Percentiles rank a stretch among this genome's conserved stretches.
These are phyloP conservation scores for Diploptera punctata DNA, from an alignment of 2,888 invertebrate species.

Conservation along the genomic window DNA sequence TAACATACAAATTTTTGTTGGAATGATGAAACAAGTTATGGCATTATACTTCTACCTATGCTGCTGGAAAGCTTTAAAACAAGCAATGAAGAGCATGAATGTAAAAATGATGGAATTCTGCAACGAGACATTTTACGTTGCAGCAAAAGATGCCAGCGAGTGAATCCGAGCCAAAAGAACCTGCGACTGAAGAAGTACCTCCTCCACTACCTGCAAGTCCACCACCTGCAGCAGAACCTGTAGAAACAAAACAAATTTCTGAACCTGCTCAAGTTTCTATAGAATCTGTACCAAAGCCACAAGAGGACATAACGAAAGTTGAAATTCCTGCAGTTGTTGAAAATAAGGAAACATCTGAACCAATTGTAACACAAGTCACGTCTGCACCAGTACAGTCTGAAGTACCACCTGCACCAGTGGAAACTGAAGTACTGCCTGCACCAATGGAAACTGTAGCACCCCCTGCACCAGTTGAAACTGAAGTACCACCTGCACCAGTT, in stretches of 20 bases:
- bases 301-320: background rate
- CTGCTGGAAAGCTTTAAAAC: background rate
- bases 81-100: background rate
- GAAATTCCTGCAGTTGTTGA: background rate
- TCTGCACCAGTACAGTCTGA: background rate
- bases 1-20: too few relatives aligned
- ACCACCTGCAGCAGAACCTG: slow-evolving; percentile 23
- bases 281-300: too few relatives aligned
- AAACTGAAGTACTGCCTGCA: background rate
- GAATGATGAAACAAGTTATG: background rate
- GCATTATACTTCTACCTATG: background rate
- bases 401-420: background rate
- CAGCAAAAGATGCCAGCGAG: slow-evolving; percentile 13
- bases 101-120: background rate
- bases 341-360: background rate
- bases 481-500: background rate
- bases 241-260: background rate
- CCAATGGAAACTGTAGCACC: background rate
- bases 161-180: background rate
- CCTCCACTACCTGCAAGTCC: slow-evolving; percentile 40
- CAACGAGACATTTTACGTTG: background rate
- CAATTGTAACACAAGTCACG: background rate
- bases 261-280: too few relatives aligned
- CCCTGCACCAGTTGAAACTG: too few relatives aligned
- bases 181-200: slow-evolving; percentile 30